phyloP scores from a whole-genome alignment of 35 echinoderm and acorn worm genomes.

The Heliocidaris tuberculata region DNA sequence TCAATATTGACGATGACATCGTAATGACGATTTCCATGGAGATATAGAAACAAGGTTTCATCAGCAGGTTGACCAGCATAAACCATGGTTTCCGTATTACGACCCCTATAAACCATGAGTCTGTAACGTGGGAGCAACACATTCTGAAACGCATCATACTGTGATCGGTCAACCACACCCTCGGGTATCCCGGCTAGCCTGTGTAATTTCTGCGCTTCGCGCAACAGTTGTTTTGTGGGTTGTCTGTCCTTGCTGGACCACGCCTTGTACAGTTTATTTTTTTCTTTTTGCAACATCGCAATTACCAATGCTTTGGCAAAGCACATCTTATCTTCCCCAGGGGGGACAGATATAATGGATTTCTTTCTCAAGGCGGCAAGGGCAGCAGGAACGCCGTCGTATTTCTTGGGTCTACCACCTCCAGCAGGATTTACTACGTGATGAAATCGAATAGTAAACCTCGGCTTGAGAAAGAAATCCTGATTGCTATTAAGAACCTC shows the following conservation, averaged over 20 bases:
- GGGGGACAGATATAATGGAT: background rate
- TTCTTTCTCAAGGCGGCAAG: background rate
- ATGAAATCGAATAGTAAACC: conserved; percentile 18
- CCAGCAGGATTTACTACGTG: background rate
- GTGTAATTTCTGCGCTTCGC: background rate
- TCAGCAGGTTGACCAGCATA: background rate
- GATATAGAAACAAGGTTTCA: background rate
- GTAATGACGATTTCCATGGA: background rate
- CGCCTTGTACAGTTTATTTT: background rate
- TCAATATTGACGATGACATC: too few species aligned
- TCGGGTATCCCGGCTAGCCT: background rate
- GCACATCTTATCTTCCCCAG: background rate
- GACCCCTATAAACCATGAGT: background rate
- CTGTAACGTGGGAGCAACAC: background rate
- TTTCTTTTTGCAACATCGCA: background rate
- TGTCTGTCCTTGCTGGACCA: background rate
- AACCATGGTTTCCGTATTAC: background rate
- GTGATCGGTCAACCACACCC: background rate
- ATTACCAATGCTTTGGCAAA: background rate
- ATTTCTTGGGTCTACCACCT: background rate
- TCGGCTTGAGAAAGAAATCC: background rate
- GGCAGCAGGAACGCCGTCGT: background rate
- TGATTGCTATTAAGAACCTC: background rate
- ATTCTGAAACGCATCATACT: background rate
- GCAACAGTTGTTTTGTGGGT: background rate